Evolutionary conservation across 2,888 invertebrate genomes (phyloP).

Genomic region (Ellobium chinense): DNA sequence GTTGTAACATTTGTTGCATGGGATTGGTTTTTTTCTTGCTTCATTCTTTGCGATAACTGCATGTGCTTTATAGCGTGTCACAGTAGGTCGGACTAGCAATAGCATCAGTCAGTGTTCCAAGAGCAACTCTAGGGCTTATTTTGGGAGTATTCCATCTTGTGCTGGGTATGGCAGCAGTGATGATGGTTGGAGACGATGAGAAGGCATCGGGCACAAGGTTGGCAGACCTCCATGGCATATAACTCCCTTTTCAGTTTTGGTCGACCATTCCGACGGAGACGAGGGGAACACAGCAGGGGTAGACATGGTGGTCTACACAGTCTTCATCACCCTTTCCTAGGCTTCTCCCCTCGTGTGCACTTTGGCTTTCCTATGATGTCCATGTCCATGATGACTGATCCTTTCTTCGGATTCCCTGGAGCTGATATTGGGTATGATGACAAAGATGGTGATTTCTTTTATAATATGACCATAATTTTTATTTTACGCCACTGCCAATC

Average conservation of each 20-base stretch:
- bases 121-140: slow-evolving; percentile 22
- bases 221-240: background rate
- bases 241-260: slow-evolving; percentile 40
- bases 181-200: background rate
- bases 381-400: slow-evolving; percentile 42
- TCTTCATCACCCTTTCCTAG: slow-evolving; percentile 33
- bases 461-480: no score
- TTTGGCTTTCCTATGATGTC: slow-evolving; percentile 49
- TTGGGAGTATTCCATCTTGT: background rate
- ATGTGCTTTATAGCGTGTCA: background rate
- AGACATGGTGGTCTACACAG: slow-evolving; percentile 38
- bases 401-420: slow-evolving; percentile 37
- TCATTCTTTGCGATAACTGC: no score
- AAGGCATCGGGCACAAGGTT: background rate
- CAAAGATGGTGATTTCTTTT: background rate
- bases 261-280: slow-evolving; percentile 43
- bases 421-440: slow-evolving; percentile 28
- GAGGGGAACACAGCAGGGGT: slow-evolving; percentile 45
- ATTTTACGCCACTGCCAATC: no score
- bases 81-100: background rate
- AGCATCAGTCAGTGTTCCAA: background rate
- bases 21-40: no score
- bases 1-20: no score
- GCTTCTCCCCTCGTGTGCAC: slow-evolving; percentile 42
- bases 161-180: background rate